These are phyloP conservation scores for Kryptolebias ocellatus DNA, from an alignment of 2,797 vertebrate species.

Conservation along the genomic window DNA sequence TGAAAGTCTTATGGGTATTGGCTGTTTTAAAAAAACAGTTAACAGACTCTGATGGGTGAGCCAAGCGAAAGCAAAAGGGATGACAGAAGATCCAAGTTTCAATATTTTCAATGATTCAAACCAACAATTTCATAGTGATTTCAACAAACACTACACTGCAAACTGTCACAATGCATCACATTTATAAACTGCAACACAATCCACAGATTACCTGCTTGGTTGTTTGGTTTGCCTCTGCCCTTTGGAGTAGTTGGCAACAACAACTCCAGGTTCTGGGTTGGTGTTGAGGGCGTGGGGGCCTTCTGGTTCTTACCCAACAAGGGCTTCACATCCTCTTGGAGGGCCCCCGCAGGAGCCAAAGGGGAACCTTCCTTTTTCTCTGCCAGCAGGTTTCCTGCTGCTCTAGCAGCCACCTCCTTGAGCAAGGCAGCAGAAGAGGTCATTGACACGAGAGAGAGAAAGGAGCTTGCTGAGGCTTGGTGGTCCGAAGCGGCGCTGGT, in stretches of 20 bases:
- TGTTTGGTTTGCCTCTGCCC: slow-evolving; percentile 90
- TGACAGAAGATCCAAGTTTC: not conserved
- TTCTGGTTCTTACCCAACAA: slow-evolving; percentile 94
- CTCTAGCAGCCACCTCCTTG: slow-evolving; percentile 98
- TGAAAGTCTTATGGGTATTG: too few species aligned
- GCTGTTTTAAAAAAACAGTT: too few species aligned
- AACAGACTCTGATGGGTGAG: not conserved
- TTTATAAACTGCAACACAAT: not conserved
- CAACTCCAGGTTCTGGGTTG: slow-evolving; percentile 89
- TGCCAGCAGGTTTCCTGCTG: slow-evolving; percentile 92
- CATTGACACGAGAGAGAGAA: slow-evolving; percentile 97
- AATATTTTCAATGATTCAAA: too few species aligned
- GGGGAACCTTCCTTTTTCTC: slow-evolving; percentile 90
- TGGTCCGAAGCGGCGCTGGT: slow-evolving; percentile 82
- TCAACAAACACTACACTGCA: not conserved
- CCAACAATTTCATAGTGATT: not conserved
- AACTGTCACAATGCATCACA: not conserved
- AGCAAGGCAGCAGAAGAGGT: slow-evolving; percentile 98
- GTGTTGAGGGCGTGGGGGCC: slow-evolving; percentile 86
- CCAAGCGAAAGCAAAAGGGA: too few species aligned
- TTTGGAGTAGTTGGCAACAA: slow-evolving; percentile 92
- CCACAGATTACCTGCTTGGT: slow-evolving; percentile 88
- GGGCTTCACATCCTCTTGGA: slow-evolving; percentile 90
- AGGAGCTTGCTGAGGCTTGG: slow-evolving; percentile 89
- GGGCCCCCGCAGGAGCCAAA: slow-evolving; percentile 58